Evolutionary conservation across 1,140 invertebrate species (phyloP).

Genomic region (Cotesia typhae): DNA sequence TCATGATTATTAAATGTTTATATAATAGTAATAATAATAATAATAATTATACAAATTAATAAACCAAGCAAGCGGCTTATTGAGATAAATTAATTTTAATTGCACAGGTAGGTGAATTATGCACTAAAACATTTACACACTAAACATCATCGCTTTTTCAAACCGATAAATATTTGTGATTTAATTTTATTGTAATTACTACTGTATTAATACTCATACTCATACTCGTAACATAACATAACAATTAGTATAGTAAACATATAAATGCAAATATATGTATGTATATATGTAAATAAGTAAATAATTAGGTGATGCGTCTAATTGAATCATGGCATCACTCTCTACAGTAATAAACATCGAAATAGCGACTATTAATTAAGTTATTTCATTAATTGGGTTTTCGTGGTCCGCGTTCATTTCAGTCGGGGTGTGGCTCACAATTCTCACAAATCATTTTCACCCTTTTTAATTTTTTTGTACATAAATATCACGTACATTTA

Average conservation of each 20-base stretch:
- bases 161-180: background rate
- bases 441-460: slow-evolving; percentile 29
- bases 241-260: too few relatives aligned
- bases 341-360: background rate
- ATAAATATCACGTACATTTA: slow-evolving; percentile 13
- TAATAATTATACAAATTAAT: background rate
- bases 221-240: too few relatives aligned
- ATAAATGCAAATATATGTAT: too few relatives aligned
- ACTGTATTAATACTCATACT: too few relatives aligned
- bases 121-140: slow-evolving; percentile 15
- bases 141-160: slow-evolving; percentile 11
- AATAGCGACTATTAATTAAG: background rate
- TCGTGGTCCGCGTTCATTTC: slow-evolving; percentile 30
- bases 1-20: background rate
- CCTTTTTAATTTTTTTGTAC: background rate
- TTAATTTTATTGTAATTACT: background rate
- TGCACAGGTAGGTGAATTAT: background rate
- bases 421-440: slow-evolving; percentile 49
- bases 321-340: background rate
- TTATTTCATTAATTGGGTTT: slow-evolving; percentile 4
- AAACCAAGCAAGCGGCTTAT: too few relatives aligned
- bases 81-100: background rate
- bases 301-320: background rate
- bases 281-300: background rate
- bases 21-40: background rate